These are phyloP conservation scores for Sebastes itinus DNA, from an alignment of 2,797 vertebrate species.

Conservation along the genomic window DNA sequence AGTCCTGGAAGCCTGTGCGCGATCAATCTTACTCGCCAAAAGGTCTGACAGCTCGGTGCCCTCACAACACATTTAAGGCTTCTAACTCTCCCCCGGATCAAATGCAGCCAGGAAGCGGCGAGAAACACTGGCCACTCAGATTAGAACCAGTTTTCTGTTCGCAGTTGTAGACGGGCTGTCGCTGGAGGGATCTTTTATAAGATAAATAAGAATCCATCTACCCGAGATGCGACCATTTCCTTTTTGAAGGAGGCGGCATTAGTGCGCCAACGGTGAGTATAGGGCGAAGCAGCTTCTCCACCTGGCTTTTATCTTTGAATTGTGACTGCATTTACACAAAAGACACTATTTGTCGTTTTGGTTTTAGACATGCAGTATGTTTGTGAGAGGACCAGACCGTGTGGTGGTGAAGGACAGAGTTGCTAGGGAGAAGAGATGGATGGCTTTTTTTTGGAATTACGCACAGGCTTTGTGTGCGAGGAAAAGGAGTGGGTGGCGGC, in stretches of 20 bases:
- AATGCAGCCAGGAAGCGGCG: slow-evolving; percentile 92
- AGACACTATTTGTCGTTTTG: slow-evolving; percentile 37
- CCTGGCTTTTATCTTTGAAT: slow-evolving; percentile 54
- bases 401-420: slow-evolving; percentile 54
- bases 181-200: slow-evolving; percentile 76
- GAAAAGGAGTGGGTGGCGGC: slow-evolving; percentile 90
- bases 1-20: slow-evolving; percentile 92
- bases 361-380: slow-evolving; percentile 6
- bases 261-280: slow-evolving; percentile 70
- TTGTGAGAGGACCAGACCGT: slow-evolving; percentile 34
- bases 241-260: slow-evolving; percentile 28
- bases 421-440: slow-evolving; percentile 69
- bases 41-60: slow-evolving; percentile 99
- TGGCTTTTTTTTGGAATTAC: slow-evolving; percentile 73
- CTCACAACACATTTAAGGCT: slow-evolving; percentile 99
- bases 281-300: slow-evolving; percentile 41
- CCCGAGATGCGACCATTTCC: slow-evolving; percentile 56
- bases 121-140: slow-evolving; percentile 87
- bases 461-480: slow-evolving; percentile 87
- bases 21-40: slow-evolving; percentile 99
- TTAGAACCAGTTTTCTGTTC: slow-evolving; percentile 75
- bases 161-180: slow-evolving; percentile 65
- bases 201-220: slow-evolving; percentile 67
- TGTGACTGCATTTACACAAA: slow-evolving; percentile 20
- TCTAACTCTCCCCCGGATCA: slow-evolving; percentile 95